Conservation (phyloP, 1,140 invertebrate species). For the Drosophila orosa region DNA sequence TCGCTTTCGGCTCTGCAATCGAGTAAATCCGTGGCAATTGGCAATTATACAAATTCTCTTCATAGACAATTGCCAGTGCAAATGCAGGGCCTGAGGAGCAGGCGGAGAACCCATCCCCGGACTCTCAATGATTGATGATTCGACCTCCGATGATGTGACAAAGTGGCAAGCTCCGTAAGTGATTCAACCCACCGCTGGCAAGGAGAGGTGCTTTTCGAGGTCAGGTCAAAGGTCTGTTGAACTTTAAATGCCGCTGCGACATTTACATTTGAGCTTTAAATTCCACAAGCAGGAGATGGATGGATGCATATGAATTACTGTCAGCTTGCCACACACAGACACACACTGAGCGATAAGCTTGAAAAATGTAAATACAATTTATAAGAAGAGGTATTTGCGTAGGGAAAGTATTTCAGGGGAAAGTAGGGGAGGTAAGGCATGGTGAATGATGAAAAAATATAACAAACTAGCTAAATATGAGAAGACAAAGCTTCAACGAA, state of each 20-base stretch:
- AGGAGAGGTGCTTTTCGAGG: conserved; percentile 13
- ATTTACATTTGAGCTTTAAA: conserved; percentile 62
- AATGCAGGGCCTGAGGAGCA: background rate
- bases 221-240: conserved; percentile 64
- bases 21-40: conserved; percentile 79
- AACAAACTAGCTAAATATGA: no score
- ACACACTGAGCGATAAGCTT: conserved; percentile 11
- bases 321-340: conserved; percentile 23
- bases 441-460: no score
- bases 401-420: background rate
- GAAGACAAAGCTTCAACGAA: no score
- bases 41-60: conserved; percentile 74
- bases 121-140: conserved; percentile 65
- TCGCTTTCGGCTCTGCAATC: conserved; percentile 62
- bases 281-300: conserved; percentile 38
- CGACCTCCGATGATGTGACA: conserved; percentile 68
- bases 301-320: conserved; percentile 51
- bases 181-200: conserved; percentile 37
- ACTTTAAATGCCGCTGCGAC: conserved; percentile 55
- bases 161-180: conserved; percentile 59
- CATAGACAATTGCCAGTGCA: conserved; percentile 63
- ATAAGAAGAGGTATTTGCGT: no score
- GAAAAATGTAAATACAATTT: background rate
- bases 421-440: no score
- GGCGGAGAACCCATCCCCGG: conserved; percentile 1